Base-by-base conservation (phyloP, 2,113 vertebrate genomes). In the Corydoras maculifer region DNA sequence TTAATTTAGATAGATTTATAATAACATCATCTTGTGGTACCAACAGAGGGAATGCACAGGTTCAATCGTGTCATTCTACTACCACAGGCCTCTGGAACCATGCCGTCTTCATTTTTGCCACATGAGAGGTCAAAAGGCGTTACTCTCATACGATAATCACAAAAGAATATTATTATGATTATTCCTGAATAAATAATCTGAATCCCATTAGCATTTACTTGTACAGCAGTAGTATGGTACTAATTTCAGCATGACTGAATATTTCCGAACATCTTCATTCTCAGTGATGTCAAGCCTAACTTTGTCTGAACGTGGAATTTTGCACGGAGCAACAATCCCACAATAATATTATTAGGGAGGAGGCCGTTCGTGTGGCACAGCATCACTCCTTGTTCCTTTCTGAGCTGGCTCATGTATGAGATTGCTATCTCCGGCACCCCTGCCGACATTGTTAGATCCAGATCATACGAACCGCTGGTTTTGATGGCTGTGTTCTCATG, bases 271-370 rank as follows among this genome's bases (percentile, higher is more conserved):
- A 25, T 25, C 18, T 25, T 25, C 18, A 25, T 25, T 1, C 18
- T 25, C 18, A 1, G 18, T 25, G 18, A 25, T 25, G 18, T 25
- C 3, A n/a, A 30, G 70, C 70, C 53, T 58, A 31, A 5, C 29
- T n/a, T 59, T 14, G 25, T 67, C 54, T 51, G 65, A 77, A 75
- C 74, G 58, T 87, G 81, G 76, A 25, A 11, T 79, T 80, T 67
- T 73, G 82, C 86, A 87, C 80, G 73, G 82, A 84, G 81, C 58
- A 68, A 29, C 2, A 32, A 10, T 61, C 18, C 4, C 43, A 7
- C 59, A 43, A 51, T 64, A 77, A 70, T 69, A 62, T 51, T 48
- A 58, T 71, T 54, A 9, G 66, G 80, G 74, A 77, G 76, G 75
- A 53, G 73, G 79, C 79, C 25, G 62, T 76, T 84, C 78, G 67